phyloP scores from a whole-genome alignment of 1,140 invertebrate species.

The Sitophilus oryzae region DNA sequence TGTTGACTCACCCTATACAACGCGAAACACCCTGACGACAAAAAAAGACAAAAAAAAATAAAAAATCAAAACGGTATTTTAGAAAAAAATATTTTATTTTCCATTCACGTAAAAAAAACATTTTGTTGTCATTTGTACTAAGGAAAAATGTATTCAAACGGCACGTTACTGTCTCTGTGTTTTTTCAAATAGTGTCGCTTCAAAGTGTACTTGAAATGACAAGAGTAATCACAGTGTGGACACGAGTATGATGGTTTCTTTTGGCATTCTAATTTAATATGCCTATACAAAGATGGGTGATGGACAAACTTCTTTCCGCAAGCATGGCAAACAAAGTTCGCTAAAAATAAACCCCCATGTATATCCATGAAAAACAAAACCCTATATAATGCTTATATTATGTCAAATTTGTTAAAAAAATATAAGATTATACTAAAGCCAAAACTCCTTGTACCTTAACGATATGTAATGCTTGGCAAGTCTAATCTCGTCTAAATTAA shows the following conservation, averaged over 20 bases:
- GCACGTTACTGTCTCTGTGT: slow-evolving; percentile 1
- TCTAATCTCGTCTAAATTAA: too few species aligned
- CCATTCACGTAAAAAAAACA: background rate
- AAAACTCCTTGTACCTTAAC: too few species aligned
- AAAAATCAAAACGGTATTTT: too few species aligned
- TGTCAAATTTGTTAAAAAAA: too few species aligned
- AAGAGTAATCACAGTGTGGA: slow-evolving; percentile 12
- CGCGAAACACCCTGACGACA: too few species aligned
- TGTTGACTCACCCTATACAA: too few species aligned
- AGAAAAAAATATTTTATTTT: too few species aligned
- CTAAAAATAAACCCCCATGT: background rate
- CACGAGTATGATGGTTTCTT: slow-evolving; percentile 48
- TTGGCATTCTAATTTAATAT: slow-evolving; percentile 47
- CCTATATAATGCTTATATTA: too few species aligned
- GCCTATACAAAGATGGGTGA: slow-evolving; percentile 29
- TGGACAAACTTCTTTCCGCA: slow-evolving; percentile 13
- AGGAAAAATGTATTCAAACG: background rate
- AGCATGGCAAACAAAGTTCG: slow-evolving; percentile 1
- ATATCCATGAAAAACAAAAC: too few species aligned
- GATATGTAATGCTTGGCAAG: too few species aligned
- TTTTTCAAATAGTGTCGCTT: slow-evolving; percentile 8
- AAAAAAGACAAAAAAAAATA: too few species aligned
- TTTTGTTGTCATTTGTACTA: background rate
- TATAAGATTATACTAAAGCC: too few species aligned
- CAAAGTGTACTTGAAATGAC: slow-evolving; percentile 12